Percentiles rank a stretch among this genome's conserved stretches.
Conservation (phyloP, 2,113 vertebrate genomes). For the Laticauda colubrina region DNA sequence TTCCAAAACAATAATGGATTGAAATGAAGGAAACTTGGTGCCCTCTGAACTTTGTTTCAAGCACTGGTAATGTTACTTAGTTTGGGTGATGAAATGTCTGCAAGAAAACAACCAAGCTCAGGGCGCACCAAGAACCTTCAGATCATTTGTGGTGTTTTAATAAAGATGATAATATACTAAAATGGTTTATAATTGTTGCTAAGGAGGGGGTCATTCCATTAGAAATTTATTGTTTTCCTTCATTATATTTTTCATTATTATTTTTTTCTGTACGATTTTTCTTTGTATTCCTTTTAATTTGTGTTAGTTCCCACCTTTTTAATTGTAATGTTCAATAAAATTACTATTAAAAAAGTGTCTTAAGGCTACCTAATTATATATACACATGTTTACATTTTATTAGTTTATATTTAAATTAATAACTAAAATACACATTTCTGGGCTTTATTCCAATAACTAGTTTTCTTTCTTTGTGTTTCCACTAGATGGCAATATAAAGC, state of each 20-base stretch:
- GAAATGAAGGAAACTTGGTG: background rate
- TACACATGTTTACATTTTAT: background rate
- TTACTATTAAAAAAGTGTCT: background rate
- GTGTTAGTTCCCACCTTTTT: no score
- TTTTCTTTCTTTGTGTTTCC: background rate
- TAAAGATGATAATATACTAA: background rate
- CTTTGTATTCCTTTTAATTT: background rate
- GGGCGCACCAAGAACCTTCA: no score
- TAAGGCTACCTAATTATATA: background rate
- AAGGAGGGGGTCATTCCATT: background rate
- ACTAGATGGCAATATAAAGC: slow-evolving; percentile 48
- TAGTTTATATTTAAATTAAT: background rate
- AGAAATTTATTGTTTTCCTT: background rate
- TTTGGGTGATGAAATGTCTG: background rate
- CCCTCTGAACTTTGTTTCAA: background rate
- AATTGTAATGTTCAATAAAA: no score
- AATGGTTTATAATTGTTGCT: background rate
- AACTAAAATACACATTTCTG: background rate
- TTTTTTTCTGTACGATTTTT: background rate
- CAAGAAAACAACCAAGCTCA: no score
- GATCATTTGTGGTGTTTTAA: background rate
- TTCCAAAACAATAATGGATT: background rate
- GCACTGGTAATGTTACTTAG: background rate
- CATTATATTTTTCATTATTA: background rate
- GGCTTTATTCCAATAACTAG: background rate